Conservation (phyloP, 2,888 invertebrate genomes). For the Homarus gammarus region DNA sequence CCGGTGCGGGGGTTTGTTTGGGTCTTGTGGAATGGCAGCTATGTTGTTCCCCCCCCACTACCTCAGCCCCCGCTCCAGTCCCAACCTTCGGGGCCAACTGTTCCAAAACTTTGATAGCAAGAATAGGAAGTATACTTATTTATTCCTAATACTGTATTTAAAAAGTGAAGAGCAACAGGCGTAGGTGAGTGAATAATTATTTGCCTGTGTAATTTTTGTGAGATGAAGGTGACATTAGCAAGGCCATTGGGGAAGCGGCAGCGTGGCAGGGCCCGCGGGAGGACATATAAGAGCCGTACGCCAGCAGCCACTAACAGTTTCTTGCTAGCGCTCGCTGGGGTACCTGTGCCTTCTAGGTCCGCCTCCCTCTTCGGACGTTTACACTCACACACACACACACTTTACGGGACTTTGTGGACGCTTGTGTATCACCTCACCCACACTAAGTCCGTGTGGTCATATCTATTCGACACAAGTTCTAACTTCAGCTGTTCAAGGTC, state of each 20-base stretch:
- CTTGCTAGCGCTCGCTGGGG: slow-evolving; percentile 35
- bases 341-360: not conserved
- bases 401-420: not conserved
- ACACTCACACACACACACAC: not conserved
- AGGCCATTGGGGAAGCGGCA: slow-evolving; percentile 47
- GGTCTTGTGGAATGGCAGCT: slow-evolving; percentile 54
- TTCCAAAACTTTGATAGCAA: not conserved
- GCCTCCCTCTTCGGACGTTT: not conserved
- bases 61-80: not conserved
- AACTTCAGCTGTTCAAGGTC: not conserved
- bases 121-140: no score
- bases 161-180: no score
- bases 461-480: not conserved
- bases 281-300: slow-evolving; percentile 29
- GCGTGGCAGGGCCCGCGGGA: slow-evolving; percentile 1
- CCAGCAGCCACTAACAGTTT: slow-evolving; percentile 33
- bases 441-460: not conserved
- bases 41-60: slow-evolving; percentile 10
- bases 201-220: not conserved
- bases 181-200: no score
- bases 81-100: not conserved
- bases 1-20: slow-evolving; percentile 43
- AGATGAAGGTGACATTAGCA: slow-evolving; percentile 27
- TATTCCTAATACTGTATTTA: no score
- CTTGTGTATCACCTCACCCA: not conserved